Conservation (phyloP, 2,113 vertebrate genomes). For the Tragelaphus buxtoni region DNA sequence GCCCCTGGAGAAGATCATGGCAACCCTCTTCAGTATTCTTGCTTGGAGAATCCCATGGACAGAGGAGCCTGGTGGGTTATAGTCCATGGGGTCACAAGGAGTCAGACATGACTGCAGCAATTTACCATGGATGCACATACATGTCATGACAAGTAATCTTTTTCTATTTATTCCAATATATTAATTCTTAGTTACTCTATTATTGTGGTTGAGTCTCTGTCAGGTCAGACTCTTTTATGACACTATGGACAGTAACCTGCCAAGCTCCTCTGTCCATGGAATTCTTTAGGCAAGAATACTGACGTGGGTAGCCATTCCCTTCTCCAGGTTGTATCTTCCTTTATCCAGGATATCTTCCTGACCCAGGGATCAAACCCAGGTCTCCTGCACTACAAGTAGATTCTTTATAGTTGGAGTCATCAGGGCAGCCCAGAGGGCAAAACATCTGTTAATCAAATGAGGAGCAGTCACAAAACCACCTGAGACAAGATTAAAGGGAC, state of each 20-base stretch:
- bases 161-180: background rate
- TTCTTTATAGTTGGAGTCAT: background rate
- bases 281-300: background rate
- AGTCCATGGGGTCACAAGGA: background rate
- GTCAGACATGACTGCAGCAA: background rate
- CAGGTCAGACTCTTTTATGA: background rate
- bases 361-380: background rate
- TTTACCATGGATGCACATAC: fast-evolving
- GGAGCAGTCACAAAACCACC: background rate
- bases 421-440: too few relatives aligned
- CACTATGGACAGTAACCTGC: background rate
- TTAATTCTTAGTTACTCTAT: background rate
- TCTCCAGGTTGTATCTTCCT: background rate
- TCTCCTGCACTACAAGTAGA: background rate
- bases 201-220: background rate
- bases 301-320: background rate
- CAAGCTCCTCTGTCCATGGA: background rate
- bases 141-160: background rate
- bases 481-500: background rate
- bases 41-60: background rate
- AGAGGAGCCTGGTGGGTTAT: background rate
- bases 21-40: background rate
- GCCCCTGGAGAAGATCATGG: background rate
- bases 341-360: background rate
- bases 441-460: background rate